Evolutionary conservation across 2,888 invertebrate species (phyloP).

Genomic region (Diarsia dahlii): DNA sequence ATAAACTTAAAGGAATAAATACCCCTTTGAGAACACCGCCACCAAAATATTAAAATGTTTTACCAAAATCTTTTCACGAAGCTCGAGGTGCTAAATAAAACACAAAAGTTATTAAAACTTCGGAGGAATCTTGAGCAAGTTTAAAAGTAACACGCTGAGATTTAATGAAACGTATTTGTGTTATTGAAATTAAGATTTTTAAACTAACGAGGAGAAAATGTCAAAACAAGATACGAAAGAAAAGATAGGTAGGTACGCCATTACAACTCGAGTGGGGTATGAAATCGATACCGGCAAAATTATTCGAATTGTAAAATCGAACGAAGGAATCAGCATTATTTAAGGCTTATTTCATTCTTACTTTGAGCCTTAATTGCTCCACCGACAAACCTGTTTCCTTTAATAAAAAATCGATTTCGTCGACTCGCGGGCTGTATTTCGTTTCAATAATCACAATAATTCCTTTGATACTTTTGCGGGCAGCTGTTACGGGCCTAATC

Average conservation of each 20-base stretch:
- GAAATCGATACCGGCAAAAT: slow-evolving; percentile 53
- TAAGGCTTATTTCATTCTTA: slow-evolving; percentile 61
- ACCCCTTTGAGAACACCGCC: slow-evolving; percentile 48
- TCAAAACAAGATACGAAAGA: slow-evolving; percentile 24
- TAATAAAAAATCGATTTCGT: slow-evolving; percentile 59
- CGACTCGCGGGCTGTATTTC: slow-evolving; percentile 35
- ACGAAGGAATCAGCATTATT: slow-evolving; percentile 57
- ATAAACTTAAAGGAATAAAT: slow-evolving; percentile 57
- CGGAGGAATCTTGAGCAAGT: slow-evolving; percentile 45
- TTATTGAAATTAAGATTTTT: slow-evolving; percentile 55
- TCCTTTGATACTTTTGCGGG: slow-evolving; percentile 61
- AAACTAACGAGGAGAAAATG: slow-evolving; percentile 39
- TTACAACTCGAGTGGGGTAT: slow-evolving; percentile 17
- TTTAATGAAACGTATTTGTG: slow-evolving; percentile 58
- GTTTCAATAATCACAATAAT: slow-evolving; percentile 70
- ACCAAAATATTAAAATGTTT: slow-evolving; percentile 55
- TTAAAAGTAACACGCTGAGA: slow-evolving; percentile 57
- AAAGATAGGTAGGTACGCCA: background rate
- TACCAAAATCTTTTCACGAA: slow-evolving; percentile 57
- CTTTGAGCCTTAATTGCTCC: slow-evolving; percentile 65
- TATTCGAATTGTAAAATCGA: slow-evolving; percentile 57
- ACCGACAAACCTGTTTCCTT: slow-evolving; percentile 54
- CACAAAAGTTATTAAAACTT: slow-evolving; percentile 66
- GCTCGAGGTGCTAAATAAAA: slow-evolving; percentile 63
- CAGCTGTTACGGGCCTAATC: slow-evolving; percentile 72